phyloP scores from a whole-genome alignment of 2,797 vertebrate genomes.

The Falco concolor region DNA sequence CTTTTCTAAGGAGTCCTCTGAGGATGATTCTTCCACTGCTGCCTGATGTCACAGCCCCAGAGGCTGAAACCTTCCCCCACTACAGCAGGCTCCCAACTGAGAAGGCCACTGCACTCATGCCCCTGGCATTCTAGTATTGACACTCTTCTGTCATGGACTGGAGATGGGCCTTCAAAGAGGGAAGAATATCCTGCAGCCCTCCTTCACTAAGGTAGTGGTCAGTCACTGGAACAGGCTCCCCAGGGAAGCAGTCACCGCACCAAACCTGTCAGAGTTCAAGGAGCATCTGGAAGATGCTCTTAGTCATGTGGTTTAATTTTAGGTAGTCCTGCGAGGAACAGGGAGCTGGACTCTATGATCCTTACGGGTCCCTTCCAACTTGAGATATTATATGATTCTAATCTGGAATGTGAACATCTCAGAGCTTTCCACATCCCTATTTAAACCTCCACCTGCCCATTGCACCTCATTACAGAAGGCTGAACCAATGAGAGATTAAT shows the following conservation, averaged over 20 bases:
- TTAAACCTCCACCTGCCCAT: neutral
- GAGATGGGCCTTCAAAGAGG: neutral
- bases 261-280: neutral
- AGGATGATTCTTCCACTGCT: neutral
- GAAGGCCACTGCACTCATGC: neutral
- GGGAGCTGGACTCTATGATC: neutral
- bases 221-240: neutral
- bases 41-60: neutral
- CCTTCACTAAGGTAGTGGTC: neutral
- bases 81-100: neutral
- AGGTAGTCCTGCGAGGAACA: neutral
- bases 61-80: neutral
- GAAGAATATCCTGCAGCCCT: neutral
- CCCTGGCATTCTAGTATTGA: neutral
- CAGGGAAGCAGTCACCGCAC: neutral
- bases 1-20: neutral
- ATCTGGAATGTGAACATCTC: neutral
- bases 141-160: neutral
- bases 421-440: neutral
- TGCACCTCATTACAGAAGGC: neutral
- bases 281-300: neutral
- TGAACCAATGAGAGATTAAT: neutral
- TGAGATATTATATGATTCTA: neutral
- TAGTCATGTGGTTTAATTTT: neutral
- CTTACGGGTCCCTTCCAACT: neutral